These are phyloP conservation scores for Pithys albifrons DNA, from an alignment of 2,113 vertebrate species.

Conservation along the genomic window DNA sequence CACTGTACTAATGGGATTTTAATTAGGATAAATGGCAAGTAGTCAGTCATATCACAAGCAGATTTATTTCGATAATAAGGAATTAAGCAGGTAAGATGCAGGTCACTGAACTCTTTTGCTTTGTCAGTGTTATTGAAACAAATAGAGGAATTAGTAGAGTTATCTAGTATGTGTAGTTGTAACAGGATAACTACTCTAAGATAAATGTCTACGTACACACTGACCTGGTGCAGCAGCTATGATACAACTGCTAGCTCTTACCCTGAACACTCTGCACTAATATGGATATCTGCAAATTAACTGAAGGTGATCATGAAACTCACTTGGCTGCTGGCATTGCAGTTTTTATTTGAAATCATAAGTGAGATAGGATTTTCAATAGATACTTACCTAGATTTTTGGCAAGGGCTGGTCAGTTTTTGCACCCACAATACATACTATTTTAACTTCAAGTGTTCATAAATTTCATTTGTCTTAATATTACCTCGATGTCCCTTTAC, in stretches of 20 bases:
- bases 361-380: background rate
- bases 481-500: background rate
- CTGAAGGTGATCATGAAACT: background rate
- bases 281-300: background rate
- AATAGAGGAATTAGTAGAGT: background rate
- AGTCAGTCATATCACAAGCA: background rate
- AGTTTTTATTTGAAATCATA: background rate
- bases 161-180: background rate
- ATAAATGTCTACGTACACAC: background rate
- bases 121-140: background rate
- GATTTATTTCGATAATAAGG: background rate
- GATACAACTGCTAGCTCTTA: background rate
- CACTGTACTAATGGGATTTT: slow-evolving; percentile 24
- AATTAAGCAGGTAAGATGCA: background rate
- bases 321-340: background rate
- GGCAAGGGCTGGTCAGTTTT: background rate
- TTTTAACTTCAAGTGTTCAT: background rate
- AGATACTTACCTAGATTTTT: background rate
- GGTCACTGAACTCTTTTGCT: background rate
- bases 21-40: slow-evolving; percentile 50
- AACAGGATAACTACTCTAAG: background rate
- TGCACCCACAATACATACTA: background rate
- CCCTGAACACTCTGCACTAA: background rate
- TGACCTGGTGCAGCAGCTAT: background rate
- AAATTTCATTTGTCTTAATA: background rate